These are phyloP conservation scores for Scolopax rusticola DNA, from an alignment of 2,797 vertebrate genomes.

Conservation along the genomic window DNA sequence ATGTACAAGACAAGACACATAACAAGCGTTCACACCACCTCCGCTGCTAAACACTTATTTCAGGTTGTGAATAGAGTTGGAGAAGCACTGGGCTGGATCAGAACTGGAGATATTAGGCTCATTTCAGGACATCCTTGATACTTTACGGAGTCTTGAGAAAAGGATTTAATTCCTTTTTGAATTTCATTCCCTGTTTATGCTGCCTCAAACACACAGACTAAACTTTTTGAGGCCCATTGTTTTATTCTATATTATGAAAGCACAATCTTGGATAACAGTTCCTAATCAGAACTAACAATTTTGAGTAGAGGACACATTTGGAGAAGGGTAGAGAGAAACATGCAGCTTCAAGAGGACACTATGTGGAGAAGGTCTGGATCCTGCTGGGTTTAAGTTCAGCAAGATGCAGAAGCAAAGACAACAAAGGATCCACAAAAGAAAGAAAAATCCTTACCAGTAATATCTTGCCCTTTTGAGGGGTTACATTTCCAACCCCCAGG, in stretches of 20 bases:
- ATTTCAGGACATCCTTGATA: neutral
- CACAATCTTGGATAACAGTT: neutral
- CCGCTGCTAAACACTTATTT: neutral
- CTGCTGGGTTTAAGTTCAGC: neutral
- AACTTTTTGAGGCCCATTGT: neutral
- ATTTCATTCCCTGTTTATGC: neutral
- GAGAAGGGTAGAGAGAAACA: neutral
- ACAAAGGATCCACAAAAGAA: neutral
- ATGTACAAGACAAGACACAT: neutral
- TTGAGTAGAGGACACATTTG: neutral
- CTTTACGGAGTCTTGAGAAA: neutral
- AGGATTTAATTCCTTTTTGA: neutral
- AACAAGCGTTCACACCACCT: accelerated
- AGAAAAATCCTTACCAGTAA: neutral
- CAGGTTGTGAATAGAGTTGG: neutral
- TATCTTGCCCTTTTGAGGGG: neutral
- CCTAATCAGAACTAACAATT: neutral
- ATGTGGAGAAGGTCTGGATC: neutral
- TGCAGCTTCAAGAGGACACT: neutral
- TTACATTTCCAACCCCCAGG: neutral
- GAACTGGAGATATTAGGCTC: accelerated
- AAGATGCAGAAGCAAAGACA: neutral
- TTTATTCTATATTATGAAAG: neutral
- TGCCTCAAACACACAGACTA: neutral
- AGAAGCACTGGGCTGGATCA: neutral